These are phyloP conservation scores for Fulmarus glacialis DNA, from an alignment of 2,113 vertebrate species.

Conservation along the genomic window DNA sequence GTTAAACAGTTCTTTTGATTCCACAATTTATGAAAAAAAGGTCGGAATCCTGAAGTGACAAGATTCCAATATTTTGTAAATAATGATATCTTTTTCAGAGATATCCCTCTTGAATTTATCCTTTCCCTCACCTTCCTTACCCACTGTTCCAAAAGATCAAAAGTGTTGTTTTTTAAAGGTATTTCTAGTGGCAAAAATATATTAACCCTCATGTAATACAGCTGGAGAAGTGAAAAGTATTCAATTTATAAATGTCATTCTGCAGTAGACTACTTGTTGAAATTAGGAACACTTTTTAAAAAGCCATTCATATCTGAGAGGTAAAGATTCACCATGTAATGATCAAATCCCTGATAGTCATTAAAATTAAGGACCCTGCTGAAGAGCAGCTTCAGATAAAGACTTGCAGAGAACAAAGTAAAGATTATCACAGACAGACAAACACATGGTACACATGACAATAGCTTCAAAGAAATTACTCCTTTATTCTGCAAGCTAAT, in stretches of 20 bases:
- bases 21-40: background rate
- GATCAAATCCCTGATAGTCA: slow-evolving; percentile 18
- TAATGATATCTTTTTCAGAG: background rate
- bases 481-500: slow-evolving; percentile 11
- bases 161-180: background rate
- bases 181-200: background rate
- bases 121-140: background rate
- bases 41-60: background rate
- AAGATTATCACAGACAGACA: background rate
- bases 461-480: background rate
- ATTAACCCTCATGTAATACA: background rate
- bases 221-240: background rate
- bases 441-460: background rate
- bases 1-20: background rate
- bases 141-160: background rate
- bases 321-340: background rate
- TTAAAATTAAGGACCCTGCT: slow-evolving; percentile 17
- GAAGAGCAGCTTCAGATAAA: slow-evolving; percentile 7
- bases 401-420: background rate
- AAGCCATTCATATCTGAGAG: slow-evolving; percentile 7
- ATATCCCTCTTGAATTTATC: background rate
- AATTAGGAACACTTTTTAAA: slow-evolving; percentile 1
- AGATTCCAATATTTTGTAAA: background rate
- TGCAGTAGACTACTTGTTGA: background rate
- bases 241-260: background rate